Percentiles rank a stretch among this genome's conserved stretches.
Evolutionary conservation across 2,113 vertebrate genomes (phyloP).

Genomic region (Apodemus sylvaticus): DNA sequence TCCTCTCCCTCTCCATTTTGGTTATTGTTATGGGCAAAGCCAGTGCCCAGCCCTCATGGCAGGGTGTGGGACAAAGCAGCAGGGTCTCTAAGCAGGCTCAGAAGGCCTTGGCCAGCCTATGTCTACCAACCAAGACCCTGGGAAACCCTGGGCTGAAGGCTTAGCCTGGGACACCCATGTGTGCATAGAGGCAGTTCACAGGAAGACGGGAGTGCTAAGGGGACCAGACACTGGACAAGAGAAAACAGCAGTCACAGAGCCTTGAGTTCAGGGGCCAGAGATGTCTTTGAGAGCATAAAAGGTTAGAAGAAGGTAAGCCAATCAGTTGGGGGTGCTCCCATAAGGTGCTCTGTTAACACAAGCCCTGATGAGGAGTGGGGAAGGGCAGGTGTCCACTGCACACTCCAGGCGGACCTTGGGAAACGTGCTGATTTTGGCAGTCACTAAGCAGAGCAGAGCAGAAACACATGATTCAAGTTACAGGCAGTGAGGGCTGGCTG

Average conservation of each 20-base stretch:
- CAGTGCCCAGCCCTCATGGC: no score
- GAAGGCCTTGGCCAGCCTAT: background rate
- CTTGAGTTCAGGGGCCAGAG: background rate
- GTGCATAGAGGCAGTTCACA: background rate
- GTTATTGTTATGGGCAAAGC: background rate
- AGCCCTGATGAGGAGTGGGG: background rate
- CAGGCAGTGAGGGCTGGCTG: background rate
- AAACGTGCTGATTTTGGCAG: background rate
- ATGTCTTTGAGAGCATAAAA: background rate
- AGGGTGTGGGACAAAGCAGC: background rate
- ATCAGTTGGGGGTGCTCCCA: no score
- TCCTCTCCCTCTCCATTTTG: background rate
- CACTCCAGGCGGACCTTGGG: background rate
- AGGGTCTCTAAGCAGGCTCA: background rate
- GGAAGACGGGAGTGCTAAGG: background rate
- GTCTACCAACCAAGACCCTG: background rate
- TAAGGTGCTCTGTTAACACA: background rate
- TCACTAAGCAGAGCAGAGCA: background rate
- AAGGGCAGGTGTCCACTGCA: background rate
- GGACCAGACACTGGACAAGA: background rate
- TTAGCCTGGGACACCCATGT: no score
- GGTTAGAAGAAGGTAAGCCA: background rate
- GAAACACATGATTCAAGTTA: background rate
- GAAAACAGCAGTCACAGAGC: background rate
- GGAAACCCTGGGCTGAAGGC: background rate